Base-by-base conservation (phyloP, 2,888 invertebrate genomes). In the Lepetodrilus schrolli region DNA sequence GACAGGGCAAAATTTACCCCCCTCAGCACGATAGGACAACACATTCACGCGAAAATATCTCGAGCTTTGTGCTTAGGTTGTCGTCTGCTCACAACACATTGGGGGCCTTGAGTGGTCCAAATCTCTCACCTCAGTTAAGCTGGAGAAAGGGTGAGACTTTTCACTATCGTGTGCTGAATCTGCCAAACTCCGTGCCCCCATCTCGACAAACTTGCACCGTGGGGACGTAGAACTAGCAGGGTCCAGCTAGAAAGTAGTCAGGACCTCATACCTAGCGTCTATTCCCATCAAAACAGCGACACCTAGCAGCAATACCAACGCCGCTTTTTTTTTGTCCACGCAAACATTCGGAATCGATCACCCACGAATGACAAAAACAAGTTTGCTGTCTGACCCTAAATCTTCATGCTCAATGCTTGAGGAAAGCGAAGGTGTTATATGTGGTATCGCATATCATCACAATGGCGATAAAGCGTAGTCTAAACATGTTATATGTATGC, bases 31-130 rank as follows among this genome's bases (percentile, higher is more conserved):
- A 34, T 34, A 21, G 26, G 58, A 58, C 58, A 58, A 58, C 58
- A 58, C 58, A 58, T 58, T 58, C 58, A 58, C 58, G 58, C 58
- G 58, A 58, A 58, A 58, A 58, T 58, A 58, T 58, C 58, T 30
- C 34, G 5, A 23, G 58, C 58, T 58, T 58, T 58, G 58, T 58
- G 34, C 58, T 30, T 58, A 58, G 58, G 58, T 58, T 23, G 58
- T 30, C 30, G 58, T 23, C 34, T 30, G 58, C 58, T 58, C 26
- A 30, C n/a, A 26, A 26, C 26, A 58, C 58, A 58, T 34, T 30
- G 30, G 26, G 34, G 58, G 34, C 58, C 58, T 58, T 58, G 58
- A 58, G 30, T 30, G 58, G 17, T 30, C 10, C 26, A 58, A 58
- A 58, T 58, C 58, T 58, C 58, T 58, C 58, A 58, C 58, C 17